Evolutionary conservation across 2,797 vertebrate species (phyloP), one percentile per base, ranked within the genome.

Genomic region (Rhodeus uyekii): DNA sequence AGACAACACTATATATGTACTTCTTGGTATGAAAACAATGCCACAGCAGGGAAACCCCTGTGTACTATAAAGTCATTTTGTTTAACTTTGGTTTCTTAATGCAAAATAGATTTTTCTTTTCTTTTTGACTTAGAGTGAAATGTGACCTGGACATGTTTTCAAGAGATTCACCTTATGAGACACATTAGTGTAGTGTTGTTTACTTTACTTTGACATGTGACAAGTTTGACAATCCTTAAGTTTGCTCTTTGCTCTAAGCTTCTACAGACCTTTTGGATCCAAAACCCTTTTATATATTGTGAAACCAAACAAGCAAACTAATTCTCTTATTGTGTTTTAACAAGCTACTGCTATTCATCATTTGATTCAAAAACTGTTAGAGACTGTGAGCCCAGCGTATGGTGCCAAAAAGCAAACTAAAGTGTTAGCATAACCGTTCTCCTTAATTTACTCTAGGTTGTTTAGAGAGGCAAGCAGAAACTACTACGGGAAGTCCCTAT

Each of bases 381-480:
- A 6, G 19, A 46, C 9, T 32, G n/a, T 61, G 38, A 73, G 64
- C 12, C 58, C 14, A 14, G 27, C 12, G 16, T 79, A 32, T 78
- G n/a, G 9, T 74, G 36, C 19, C 27, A 46, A 12, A 55, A 67
- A 44, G 44, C 55, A 61, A 68, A 76, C 39, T 27, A 16, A 68
- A 46, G 88, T 89, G 84, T 80, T 72, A 74, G 76, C 82, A 58
- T 88, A 87, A 61, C 72, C 9, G 84, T 90, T 92, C 84, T 87
- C 89, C 87, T 86, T 92, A 84, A 90, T 92, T 92, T 91, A 88
- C 84, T 83, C 87, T 87, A 92, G 92, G 89, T 90, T 87, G 89
- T 92, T 91, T 92, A 89, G 90, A 92, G 91, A 90, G 92, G 88
- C 78, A 89, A 87, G 86, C 84, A 86, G 86, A 83, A 90, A 87